phyloP scores from a whole-genome alignment of 2,888 invertebrate genomes.

The Neoscelio sp. region DNA sequence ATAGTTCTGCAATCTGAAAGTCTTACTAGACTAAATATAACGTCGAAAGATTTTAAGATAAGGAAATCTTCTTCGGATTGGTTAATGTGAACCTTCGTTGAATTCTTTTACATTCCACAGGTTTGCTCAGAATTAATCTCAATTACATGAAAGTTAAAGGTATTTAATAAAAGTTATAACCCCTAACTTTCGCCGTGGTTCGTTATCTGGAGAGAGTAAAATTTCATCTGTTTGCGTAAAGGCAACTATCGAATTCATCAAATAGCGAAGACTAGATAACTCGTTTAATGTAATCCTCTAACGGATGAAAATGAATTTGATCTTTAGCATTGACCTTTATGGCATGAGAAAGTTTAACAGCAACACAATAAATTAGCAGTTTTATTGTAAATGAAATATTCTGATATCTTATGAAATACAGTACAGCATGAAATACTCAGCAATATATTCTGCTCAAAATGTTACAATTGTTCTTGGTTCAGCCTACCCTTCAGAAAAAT shows the following conservation, averaged over 20 bases:
- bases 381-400: constrained; percentile 6
- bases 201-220: constrained; percentile 30
- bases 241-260: constrained; percentile 42
- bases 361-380: neutral
- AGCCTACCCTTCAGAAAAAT: too few relatives aligned
- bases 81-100: too few relatives aligned
- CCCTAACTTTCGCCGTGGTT: constrained; percentile 48
- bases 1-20: neutral
- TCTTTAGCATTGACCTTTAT: constrained; percentile 45
- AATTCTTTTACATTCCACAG: constrained; percentile 5
- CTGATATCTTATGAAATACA: neutral
- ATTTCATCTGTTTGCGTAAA: constrained; percentile 14
- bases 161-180: constrained; percentile 30
- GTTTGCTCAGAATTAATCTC: neutral
- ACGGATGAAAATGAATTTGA: constrained; percentile 29
- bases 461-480: too few relatives aligned
- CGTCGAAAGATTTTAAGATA: constrained; percentile 2
- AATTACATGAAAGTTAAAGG: constrained; percentile 30
- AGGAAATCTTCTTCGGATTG: too few relatives aligned
- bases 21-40: constrained; percentile 8
- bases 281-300: constrained; percentile 10
- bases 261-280: constrained; percentile 28
- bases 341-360: constrained; percentile 35
- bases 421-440: too few relatives aligned
- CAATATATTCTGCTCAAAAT: too few relatives aligned